These are phyloP conservation scores for Macheiramphus alcinus DNA, from an alignment of 2,113 vertebrate genomes.

Conservation along the genomic window DNA sequence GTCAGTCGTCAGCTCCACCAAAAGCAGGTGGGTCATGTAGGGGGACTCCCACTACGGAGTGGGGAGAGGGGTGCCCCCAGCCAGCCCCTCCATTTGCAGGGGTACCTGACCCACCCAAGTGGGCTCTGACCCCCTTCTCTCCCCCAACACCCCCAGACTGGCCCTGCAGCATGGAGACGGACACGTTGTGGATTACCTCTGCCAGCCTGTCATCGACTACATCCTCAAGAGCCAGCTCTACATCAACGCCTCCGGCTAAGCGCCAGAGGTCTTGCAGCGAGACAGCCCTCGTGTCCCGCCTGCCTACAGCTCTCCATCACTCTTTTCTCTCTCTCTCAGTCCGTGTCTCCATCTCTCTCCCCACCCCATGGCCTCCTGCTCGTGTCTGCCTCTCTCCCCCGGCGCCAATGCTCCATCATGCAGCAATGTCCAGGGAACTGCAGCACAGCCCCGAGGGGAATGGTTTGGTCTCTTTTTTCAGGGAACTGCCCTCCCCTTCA, in stretches of 20 bases:
- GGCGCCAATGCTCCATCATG: background rate
- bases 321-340: slow-evolving; percentile 31
- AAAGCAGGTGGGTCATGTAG: slow-evolving; percentile 86
- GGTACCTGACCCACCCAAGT: background rate
- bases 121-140: background rate
- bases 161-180: slow-evolving; percentile 97
- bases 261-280: background rate
- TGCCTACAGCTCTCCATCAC: slow-evolving; percentile 50
- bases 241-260: slow-evolving; percentile 94
- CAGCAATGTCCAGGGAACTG: slow-evolving; percentile 46
- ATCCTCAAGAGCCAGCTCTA: slow-evolving; percentile 98
- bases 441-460: background rate
- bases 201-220: slow-evolving; percentile 97
- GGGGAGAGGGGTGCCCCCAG: background rate
- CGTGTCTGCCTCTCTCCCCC: slow-evolving; percentile 35
- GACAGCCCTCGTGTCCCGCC: background rate
- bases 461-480: slow-evolving; percentile 13
- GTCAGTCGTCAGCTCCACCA: slow-evolving; percentile 95
- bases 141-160: slow-evolving; percentile 71
- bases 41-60: accelerated
- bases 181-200: slow-evolving; percentile 95
- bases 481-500: background rate
- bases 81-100: background rate
- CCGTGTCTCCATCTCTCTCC: slow-evolving; percentile 59
- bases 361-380: slow-evolving; percentile 53